Percentiles rank a stretch among this genome's conserved stretches.
Evolutionary conservation across 2,113 vertebrate genomes (phyloP).

Genomic region (Platichthys stellatus): DNA sequence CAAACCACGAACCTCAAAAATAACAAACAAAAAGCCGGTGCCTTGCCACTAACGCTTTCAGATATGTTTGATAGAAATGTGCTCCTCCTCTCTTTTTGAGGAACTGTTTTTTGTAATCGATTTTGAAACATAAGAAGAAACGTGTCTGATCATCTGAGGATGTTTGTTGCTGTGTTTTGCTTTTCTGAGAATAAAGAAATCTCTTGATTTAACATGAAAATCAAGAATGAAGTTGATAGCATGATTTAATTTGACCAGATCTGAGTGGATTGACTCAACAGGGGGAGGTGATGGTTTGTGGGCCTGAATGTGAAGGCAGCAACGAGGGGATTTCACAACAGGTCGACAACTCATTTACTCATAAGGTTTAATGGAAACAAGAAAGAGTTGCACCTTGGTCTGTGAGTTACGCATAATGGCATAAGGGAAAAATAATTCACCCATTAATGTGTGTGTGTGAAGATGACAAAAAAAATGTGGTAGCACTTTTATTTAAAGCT

Average conservation of each 20-base stretch:
- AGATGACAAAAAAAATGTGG: too few relatives aligned
- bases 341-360: background rate
- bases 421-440: too few relatives aligned
- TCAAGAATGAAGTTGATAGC: background rate
- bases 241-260: background rate
- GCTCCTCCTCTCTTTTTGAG: background rate
- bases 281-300: too few relatives aligned
- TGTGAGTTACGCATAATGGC: too few relatives aligned
- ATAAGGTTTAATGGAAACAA: background rate
- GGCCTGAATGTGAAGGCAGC: too few relatives aligned
- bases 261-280: too few relatives aligned
- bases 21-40: background rate
- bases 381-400: background rate
- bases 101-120: background rate
- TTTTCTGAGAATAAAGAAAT: background rate
- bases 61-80: background rate
- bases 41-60: constrained; percentile 10
- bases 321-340: background rate
- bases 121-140: background rate
- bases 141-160: background rate
- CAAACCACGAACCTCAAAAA: background rate
- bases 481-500: too few relatives aligned
- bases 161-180: background rate
- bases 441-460: too few relatives aligned
- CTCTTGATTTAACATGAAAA: background rate